Percentiles rank a stretch among this genome's conserved stretches.
phyloP scores from a whole-genome alignment of 1,140 invertebrate genomes.

The Trissolcus basalis region DNA sequence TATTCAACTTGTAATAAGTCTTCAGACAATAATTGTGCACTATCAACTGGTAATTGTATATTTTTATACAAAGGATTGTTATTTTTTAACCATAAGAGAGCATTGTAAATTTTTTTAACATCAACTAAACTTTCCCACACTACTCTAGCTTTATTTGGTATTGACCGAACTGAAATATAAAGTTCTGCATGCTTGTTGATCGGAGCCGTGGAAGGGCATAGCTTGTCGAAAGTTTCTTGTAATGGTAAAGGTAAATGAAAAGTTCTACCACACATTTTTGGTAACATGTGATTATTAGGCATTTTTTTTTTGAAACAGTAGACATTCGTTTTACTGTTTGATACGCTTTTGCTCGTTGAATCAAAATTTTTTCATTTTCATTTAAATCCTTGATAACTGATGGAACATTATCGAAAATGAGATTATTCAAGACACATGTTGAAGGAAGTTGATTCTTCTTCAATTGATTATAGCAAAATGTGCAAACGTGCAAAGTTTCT shows the following conservation, averaged over 20 bases:
- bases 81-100: constrained; percentile 30
- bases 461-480: constrained; percentile 28
- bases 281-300: constrained; percentile 42
- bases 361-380: constrained; percentile 61
- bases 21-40: constrained; percentile 15
- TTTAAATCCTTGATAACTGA: constrained; percentile 18
- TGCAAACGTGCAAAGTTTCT: constrained; percentile 24
- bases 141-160: constrained; percentile 28
- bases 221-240: constrained; percentile 60
- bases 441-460: constrained; percentile 26
- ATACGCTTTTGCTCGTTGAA: constrained; percentile 67
- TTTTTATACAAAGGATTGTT: constrained; percentile 31
- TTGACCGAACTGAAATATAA: constrained; percentile 55
- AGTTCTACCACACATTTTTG: constrained; percentile 62
- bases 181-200: constrained; percentile 59
- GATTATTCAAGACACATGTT: constrained; percentile 35
- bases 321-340: constrained; percentile 61
- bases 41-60: constrained; percentile 17
- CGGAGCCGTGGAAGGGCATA: constrained; percentile 40
- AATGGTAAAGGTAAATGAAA: constrained; percentile 66
- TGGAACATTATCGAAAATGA: background rate
- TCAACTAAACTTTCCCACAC: constrained; percentile 40
- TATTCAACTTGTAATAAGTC: constrained; percentile 17
- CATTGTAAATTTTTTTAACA: constrained; percentile 25
- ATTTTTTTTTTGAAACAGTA: constrained; percentile 62